A percentile compares a stretch with the other conserved stretches of the same genome.
These are phyloP conservation scores for Teinopalpus imperialis DNA, from an alignment of 2,888 invertebrate genomes.

Conservation along the genomic window DNA sequence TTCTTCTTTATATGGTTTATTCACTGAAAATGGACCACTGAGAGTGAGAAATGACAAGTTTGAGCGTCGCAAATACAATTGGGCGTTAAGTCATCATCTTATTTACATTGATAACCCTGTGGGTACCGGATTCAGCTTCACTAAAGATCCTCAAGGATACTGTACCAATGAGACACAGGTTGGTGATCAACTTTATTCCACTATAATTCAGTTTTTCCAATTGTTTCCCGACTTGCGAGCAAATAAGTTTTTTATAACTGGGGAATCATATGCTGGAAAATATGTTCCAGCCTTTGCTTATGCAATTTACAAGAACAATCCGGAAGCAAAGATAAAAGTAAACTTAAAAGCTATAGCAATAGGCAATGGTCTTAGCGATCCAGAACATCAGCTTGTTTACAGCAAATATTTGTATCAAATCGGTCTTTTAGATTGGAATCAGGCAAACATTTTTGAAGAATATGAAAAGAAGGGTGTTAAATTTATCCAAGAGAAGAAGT, in stretches of 20 bases:
- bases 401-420: conserved; percentile 90
- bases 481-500: conserved; percentile 84
- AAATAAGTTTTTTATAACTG: conserved; percentile 92
- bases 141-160: conserved; percentile 88
- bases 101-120: conserved; percentile 97
- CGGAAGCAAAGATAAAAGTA: conserved; percentile 84
- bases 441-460: conserved; percentile 80
- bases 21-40: conserved; percentile 91
- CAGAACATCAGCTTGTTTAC: conserved; percentile 88
- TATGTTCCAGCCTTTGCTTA: conserved; percentile 89
- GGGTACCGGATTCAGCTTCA: conserved; percentile 96
- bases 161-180: conserved; percentile 90
- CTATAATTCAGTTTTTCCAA: conserved; percentile 90
- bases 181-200: conserved; percentile 89
- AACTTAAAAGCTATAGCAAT: conserved; percentile 88
- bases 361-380: conserved; percentile 91
- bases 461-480: conserved; percentile 82
- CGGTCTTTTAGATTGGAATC: conserved; percentile 86
- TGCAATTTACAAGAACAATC: conserved; percentile 86
- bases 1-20: conserved; percentile 89
- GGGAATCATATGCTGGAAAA: conserved; percentile 94
- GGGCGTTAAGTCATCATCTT: conserved; percentile 90
- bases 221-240: conserved; percentile 88
- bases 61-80: conserved; percentile 86
- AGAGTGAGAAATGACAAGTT: conserved; percentile 61